phyloP scores from a whole-genome alignment of 2,888 invertebrate genomes.

The Sceliomorpha sp. region DNA sequence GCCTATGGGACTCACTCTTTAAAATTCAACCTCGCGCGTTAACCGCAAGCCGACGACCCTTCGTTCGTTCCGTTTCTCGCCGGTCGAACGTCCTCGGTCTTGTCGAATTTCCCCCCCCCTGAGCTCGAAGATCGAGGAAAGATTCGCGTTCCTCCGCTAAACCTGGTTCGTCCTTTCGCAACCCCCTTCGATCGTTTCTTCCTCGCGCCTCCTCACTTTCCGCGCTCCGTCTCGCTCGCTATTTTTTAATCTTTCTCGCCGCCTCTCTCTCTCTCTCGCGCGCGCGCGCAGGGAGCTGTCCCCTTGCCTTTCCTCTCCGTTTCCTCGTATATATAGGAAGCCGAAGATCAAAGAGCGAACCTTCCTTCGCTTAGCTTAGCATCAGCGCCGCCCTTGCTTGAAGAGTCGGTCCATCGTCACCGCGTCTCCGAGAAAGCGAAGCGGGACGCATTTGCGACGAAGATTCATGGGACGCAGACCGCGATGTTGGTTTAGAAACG shows the following conservation, averaged over 20 bases:
- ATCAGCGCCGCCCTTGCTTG: conserved; percentile 68
- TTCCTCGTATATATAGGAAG: conserved; percentile 79
- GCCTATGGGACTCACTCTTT: too few species aligned
- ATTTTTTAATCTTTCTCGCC: conserved; percentile 25
- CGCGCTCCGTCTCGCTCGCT: conserved; percentile 40
- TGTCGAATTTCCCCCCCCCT: too few species aligned
- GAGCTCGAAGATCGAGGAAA: too few species aligned
- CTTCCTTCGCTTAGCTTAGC: conserved; percentile 74
- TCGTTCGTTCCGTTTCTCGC: too few species aligned
- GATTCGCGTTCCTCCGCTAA: too few species aligned
- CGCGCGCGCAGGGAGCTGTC: too few species aligned
- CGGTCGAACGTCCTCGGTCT: too few species aligned
- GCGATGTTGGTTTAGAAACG: conserved; percentile 44
- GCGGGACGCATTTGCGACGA: conserved; percentile 23
- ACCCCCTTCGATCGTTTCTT: conserved; percentile 15
- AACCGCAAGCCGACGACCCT: too few species aligned
- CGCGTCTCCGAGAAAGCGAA: conserved; percentile 26
- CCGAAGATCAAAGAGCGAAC: conserved; percentile 77
- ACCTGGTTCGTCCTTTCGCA: conserved; percentile 3
- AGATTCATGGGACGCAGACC: conserved; percentile 29
- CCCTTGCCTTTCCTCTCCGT: conserved; percentile 63
- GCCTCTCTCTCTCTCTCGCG: conserved; percentile 39
- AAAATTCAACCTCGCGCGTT: too few species aligned
- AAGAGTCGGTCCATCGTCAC: conserved; percentile 69
- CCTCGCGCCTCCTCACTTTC: conserved; percentile 21